Evolutionary conservation across 2,113 vertebrate species (phyloP).

Genomic region (Clupea harengus): DNA sequence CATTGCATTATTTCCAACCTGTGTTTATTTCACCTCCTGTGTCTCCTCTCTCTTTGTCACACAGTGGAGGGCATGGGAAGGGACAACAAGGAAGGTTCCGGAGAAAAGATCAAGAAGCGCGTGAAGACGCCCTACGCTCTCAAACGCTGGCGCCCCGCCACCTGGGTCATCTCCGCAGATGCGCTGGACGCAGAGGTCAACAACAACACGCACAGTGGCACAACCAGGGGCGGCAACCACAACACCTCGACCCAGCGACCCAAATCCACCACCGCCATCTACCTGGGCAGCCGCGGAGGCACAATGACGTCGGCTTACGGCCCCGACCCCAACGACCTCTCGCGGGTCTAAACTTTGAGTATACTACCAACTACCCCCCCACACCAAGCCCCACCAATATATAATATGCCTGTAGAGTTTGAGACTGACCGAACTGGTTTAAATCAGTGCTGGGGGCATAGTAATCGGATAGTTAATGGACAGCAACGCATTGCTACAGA

Average conservation of each 20-base stretch:
- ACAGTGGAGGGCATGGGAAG: slow-evolving; percentile 66
- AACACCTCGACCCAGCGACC: slow-evolving; percentile 63
- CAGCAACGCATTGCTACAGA: not conserved
- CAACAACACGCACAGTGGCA: slow-evolving; percentile 47
- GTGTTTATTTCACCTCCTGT: too few relatives aligned
- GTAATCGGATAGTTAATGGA: not conserved
- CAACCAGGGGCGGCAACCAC: slow-evolving; percentile 19
- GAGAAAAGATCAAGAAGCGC: slow-evolving; percentile 92
- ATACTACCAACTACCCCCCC: not conserved
- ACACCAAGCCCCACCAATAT: not conserved
- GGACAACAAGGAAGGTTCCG: slow-evolving; percentile 79
- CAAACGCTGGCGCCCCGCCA: slow-evolving; percentile 89
- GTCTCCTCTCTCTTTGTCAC: slow-evolving; percentile 32
- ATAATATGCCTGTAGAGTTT: not conserved
- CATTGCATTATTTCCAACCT: too few relatives aligned
- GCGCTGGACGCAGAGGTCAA: slow-evolving; percentile 80
- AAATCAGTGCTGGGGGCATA: not conserved
- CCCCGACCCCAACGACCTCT: slow-evolving; percentile 49
- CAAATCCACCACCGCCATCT: slow-evolving; percentile 88
- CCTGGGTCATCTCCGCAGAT: slow-evolving; percentile 86
- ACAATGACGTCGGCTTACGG: slow-evolving; percentile 43
- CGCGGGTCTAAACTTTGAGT: not conserved
- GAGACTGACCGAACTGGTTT: not conserved
- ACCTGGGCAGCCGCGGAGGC: slow-evolving; percentile 77
- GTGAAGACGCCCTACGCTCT: slow-evolving; percentile 95